These are phyloP conservation scores for Ianthella basta DNA, from an alignment of 37 sponge, comb jelly and placozoan genomes.

Conservation along the genomic window DNA sequence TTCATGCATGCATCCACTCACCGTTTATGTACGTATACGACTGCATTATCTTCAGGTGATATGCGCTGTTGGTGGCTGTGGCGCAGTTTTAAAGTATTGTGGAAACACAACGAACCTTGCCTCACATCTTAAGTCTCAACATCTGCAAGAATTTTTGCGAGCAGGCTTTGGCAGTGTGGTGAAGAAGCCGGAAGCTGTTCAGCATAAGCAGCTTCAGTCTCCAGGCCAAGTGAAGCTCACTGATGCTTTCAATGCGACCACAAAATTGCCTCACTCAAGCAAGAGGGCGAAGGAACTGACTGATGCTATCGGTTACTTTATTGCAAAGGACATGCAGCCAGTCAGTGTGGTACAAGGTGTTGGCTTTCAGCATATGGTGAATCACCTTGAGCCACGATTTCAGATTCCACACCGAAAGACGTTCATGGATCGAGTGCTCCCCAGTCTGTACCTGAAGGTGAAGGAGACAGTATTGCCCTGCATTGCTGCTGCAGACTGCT, in stretches of 20 bases:
- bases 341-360: conserved; percentile 27
- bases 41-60: conserved; percentile 11
- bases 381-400: conserved; percentile 30
- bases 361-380: conserved; percentile 44
- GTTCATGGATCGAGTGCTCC: conserved; percentile 14
- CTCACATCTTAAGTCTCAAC: conserved; percentile 5
- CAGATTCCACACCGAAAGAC: conserved; percentile 38
- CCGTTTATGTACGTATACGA: not conserved
- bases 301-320: not conserved
- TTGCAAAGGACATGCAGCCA: conserved; percentile 33
- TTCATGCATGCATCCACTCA: too few relatives aligned
- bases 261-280: too few relatives aligned
- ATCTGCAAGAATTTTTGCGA: not conserved
- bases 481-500: not conserved
- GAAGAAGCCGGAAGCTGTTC: not conserved
- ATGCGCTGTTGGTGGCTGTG: conserved; percentile 17
- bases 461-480: not conserved
- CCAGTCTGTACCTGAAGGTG: conserved; percentile 21
- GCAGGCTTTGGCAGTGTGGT: conserved; percentile 18
- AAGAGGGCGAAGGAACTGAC: not conserved
- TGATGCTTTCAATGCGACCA: too few relatives aligned
- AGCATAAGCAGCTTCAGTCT: not conserved
- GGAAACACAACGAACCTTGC: conserved; percentile 17
- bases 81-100: conserved; percentile 3
- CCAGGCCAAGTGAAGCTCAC: not conserved